These are phyloP conservation scores for Bergia sp. DNA, from an alignment of 92 coral and sea anemone species.

Conservation along the genomic window DNA sequence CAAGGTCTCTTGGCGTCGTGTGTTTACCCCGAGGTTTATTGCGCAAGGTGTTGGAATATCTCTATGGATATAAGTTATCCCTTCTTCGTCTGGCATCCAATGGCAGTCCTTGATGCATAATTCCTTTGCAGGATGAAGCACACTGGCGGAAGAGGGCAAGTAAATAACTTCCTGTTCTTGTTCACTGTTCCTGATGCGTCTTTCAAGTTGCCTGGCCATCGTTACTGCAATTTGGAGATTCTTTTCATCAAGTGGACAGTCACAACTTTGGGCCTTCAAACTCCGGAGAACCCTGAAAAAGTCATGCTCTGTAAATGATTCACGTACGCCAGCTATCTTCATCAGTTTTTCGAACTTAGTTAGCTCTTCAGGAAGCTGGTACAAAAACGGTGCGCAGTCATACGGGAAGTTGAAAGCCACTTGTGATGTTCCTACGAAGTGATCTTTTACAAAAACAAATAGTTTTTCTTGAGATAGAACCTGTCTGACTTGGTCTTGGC, in stretches of 20 bases:
- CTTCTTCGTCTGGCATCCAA: conserved; percentile 72
- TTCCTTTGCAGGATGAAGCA: conserved; percentile 45
- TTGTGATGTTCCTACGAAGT: conserved; percentile 46
- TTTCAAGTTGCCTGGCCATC: conserved; percentile 2
- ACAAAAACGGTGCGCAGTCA: conserved; percentile 61
- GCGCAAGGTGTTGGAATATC: conserved; percentile 43
- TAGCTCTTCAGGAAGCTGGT: conserved; percentile 42
- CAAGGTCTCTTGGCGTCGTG: conserved; percentile 71
- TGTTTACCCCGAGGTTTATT: conserved; percentile 57
- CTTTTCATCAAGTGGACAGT: conserved; percentile 7
- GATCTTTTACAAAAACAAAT: conserved; percentile 52
- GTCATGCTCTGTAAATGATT: conserved; percentile 55
- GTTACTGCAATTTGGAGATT: neutral
- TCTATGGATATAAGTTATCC: conserved; percentile 43
- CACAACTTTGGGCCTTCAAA: conserved; percentile 12
- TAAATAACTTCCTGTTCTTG: conserved; percentile 10
- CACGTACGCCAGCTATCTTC: conserved; percentile 53
- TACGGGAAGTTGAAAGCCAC: conserved; percentile 52
- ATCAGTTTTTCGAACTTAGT: conserved; percentile 39
- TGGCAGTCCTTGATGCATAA: conserved; percentile 72
- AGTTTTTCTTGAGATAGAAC: conserved; percentile 20
- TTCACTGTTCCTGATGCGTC: neutral
- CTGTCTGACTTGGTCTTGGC: neutral
- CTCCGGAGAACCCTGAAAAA: conserved; percentile 44
- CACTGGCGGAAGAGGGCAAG: conserved; percentile 57